Base-by-base conservation (phyloP, 2,888 invertebrate species). In the Hirtodrosophila histrioides region DNA sequence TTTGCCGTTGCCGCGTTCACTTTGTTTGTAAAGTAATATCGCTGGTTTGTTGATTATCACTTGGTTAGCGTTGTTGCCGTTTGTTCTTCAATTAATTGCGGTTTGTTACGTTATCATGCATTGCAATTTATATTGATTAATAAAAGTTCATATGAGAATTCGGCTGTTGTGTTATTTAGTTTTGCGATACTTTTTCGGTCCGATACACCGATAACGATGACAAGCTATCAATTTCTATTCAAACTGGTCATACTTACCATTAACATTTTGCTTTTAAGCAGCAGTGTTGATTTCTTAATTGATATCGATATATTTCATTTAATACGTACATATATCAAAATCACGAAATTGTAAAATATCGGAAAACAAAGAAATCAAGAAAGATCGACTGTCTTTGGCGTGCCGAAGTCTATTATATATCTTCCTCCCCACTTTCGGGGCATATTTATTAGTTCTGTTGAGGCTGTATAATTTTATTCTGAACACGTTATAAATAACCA, bases 121-220 rank as follows among this genome's bases (percentile, higher is more conserved):
- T 79, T 78, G 82, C 76, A 73, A 76, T 79, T 69, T 78, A 50
- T 81, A 78, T 78, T 78, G 78, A 78, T 78, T 78, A 73, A 66
- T 24, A 64, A 53, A 64, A 53, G 39, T 58, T 66, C 66, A 66
- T 61, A 56, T 51, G 46, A 62, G 56, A 60, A 60, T 63, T 72
- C 49, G 68, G 55, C 62, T 72, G 68, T 67, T 50, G 51, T 66
- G 44, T 63, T 68, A 55, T 61, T 70, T 56, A 62, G 69, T 68
- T 68, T 55, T 58, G 27, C 45, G 57, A 57, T 45, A 50, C 44
- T 46, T 64, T 70, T 69, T 54, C 63, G 62, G 63, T 69, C 69
- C 57, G 54, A 46, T 69, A 39, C 17, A 8, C 39, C 58, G 64
- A 51, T 48, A 40, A 33, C 55, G 17, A 63, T 35, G 10, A 8